A percentile compares a stretch with the other conserved stretches of the same genome.
phyloP scores from a whole-genome alignment of 2,888 invertebrate genomes.

The Odontomyia ornata region DNA sequence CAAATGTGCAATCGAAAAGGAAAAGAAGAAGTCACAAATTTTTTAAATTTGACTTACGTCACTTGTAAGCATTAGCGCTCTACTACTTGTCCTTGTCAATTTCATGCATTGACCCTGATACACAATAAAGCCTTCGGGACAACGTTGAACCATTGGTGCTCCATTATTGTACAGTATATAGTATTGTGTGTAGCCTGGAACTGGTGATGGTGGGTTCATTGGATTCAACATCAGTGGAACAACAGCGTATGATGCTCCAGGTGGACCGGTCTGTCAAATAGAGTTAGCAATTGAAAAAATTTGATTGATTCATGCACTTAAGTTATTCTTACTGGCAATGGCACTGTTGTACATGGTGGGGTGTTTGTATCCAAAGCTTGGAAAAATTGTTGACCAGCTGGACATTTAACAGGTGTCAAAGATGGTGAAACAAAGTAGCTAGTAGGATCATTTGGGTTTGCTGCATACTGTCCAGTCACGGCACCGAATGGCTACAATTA shows the following conservation, averaged over 20 bases:
- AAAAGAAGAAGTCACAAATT: no score
- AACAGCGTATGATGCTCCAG: neutral
- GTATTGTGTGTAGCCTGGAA: constrained; percentile 3
- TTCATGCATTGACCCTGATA: neutral
- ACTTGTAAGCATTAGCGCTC: neutral
- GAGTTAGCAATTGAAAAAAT: neutral
- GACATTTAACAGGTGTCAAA: neutral
- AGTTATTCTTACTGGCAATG: constrained; percentile 21
- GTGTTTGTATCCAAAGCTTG: neutral
- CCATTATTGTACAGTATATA: neutral
- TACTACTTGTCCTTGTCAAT: neutral
- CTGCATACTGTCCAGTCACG: neutral
- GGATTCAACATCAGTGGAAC: neutral
- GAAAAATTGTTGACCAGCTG: neutral
- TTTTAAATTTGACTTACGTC: no score
- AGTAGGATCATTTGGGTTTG: neutral
- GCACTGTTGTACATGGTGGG: neutral
- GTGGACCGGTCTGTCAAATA: neutral
- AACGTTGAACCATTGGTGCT: neutral
- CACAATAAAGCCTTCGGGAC: neutral
- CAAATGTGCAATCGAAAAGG: no score
- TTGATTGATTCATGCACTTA: neutral
- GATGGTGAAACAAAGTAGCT: neutral
- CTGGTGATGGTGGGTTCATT: neutral
- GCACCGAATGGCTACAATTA: neutral